Conservation (phyloP, 2,888 invertebrate genomes). For the Agonopterix heracliana region DNA sequence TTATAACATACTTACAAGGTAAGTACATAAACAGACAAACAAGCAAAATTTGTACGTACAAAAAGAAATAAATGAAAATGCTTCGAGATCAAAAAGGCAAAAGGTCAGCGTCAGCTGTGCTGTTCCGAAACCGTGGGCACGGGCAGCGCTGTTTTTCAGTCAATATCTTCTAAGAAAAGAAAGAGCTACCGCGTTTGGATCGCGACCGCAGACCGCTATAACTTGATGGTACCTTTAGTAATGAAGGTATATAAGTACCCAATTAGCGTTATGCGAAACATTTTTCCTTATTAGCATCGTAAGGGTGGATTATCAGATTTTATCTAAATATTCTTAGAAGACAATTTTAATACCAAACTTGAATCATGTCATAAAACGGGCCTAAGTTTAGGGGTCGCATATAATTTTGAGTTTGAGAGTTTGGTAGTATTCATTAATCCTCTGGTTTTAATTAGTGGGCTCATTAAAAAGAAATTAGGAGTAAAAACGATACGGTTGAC, state of each 20-base stretch:
- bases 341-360: not conserved
- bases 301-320: conserved; percentile 1
- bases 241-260: not conserved
- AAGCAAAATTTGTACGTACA: too few relatives aligned
- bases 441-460: not conserved
- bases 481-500: too few relatives aligned
- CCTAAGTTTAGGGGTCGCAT: not conserved
- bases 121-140: too few relatives aligned
- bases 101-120: too few relatives aligned
- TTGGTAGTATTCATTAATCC: not conserved
- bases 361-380: not conserved
- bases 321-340: not conserved
- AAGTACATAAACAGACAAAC: too few relatives aligned
- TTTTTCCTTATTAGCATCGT: not conserved
- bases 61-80: too few relatives aligned
- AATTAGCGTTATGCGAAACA: not conserved
- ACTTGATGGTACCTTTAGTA: not conserved
- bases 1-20: too few relatives aligned
- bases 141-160: too few relatives aligned
- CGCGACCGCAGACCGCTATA: not conserved
- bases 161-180: too few relatives aligned
- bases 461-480: not conserved
- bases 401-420: not conserved
- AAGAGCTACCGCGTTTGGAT: not conserved
- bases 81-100: too few relatives aligned